Conservation (phyloP, 2,797 vertebrate species). For the Staurois parvus region DNA sequence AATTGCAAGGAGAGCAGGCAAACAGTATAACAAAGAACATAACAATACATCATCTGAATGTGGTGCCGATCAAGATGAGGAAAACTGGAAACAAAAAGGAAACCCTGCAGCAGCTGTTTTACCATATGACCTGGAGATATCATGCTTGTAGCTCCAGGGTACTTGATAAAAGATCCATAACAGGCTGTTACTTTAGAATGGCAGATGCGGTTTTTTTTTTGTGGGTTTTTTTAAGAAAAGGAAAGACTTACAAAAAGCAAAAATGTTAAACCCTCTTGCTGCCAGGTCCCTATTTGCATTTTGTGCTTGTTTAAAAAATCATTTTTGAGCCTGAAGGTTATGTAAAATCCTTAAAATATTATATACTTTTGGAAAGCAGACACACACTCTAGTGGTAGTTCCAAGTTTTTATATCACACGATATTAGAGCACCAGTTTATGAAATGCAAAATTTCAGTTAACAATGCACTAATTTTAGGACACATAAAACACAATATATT, state of each 20-base stretch:
- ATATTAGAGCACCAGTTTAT: too few relatives aligned
- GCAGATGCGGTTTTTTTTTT: constrained; percentile 46
- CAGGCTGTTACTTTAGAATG: constrained; percentile 31
- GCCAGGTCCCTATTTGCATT: too few relatives aligned
- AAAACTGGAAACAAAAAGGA: constrained; percentile 1
- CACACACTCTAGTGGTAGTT: too few relatives aligned
- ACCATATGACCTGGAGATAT: constrained; percentile 26
- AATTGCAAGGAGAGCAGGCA: neutral
- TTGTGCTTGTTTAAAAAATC: too few relatives aligned
- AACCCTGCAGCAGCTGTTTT: constrained; percentile 35
- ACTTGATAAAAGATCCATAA: constrained; percentile 12
- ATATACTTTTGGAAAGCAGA: too few relatives aligned
- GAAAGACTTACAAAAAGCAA: neutral
- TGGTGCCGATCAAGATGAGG: neutral
- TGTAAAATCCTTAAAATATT: too few relatives aligned
- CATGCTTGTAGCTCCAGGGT: neutral
- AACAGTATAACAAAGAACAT: neutral
- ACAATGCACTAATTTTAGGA: too few relatives aligned
- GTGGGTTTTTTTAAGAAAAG: too few relatives aligned
- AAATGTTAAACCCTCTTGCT: neutral
- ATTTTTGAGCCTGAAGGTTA: too few relatives aligned
- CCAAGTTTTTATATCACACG: too few relatives aligned
- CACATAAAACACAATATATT: too few relatives aligned
- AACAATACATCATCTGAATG: constrained; percentile 18
- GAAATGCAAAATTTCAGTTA: too few relatives aligned